Evolutionary conservation across 2,888 invertebrate species (phyloP).

Genomic region (Boloria euphrosyne): DNA sequence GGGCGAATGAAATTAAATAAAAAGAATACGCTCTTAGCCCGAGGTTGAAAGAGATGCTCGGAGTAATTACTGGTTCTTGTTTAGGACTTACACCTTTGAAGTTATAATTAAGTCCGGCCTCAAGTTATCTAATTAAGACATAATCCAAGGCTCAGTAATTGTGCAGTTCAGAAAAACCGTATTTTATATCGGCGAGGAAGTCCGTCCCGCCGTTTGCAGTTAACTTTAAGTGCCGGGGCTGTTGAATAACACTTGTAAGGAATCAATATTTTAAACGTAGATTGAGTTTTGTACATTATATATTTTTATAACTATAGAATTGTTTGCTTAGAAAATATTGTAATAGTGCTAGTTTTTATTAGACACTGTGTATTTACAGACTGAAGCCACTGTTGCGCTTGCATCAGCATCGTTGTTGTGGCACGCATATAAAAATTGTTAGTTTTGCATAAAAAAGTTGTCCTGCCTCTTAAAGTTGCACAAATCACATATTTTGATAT

Average conservation of each 20-base stretch:
- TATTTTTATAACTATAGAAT: too few relatives aligned
- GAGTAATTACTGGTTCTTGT: constrained; percentile 28
- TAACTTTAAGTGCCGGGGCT: not conserved
- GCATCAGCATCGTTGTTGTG: too few relatives aligned
- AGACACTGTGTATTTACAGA: too few relatives aligned
- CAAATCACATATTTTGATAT: too few relatives aligned
- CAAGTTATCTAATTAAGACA: constrained; percentile 28
- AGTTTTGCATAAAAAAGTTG: too few relatives aligned
- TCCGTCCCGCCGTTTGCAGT: not conserved
- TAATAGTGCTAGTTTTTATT: too few relatives aligned
- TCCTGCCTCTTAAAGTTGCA: too few relatives aligned
- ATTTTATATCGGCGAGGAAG: not conserved
- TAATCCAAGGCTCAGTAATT: constrained; percentile 8
- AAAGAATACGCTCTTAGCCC: constrained; percentile 22
- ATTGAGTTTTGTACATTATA: too few relatives aligned
- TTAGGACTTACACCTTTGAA: constrained; percentile 30
- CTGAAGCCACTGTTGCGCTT: too few relatives aligned
- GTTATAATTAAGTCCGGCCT: constrained; percentile 29
- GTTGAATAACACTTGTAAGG: constrained; percentile 9
- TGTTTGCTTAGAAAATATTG: too few relatives aligned
- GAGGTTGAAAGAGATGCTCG: constrained; percentile 21
- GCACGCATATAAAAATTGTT: too few relatives aligned
- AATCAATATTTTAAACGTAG: not conserved
- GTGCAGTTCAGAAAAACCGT: constrained; percentile 12
- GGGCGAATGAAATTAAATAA: constrained; percentile 23